phyloP scores from a whole-genome alignment of 2,797 vertebrate genomes.

The Choloepus didactylus region DNA sequence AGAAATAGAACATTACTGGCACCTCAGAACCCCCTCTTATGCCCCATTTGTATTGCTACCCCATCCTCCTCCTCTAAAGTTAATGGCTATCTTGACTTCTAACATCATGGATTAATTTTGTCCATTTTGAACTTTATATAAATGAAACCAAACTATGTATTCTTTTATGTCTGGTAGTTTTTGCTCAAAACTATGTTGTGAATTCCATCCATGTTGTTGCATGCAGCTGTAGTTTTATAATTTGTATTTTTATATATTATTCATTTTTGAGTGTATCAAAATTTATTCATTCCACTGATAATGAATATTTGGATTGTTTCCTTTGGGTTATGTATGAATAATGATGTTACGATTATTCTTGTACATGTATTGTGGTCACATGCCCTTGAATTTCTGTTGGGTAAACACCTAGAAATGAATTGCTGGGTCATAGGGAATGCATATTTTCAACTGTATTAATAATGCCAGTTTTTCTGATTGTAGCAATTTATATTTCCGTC shows the following conservation, averaged over 20 bases:
- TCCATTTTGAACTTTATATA: conserved; percentile 59
- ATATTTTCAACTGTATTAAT: conserved; percentile 60
- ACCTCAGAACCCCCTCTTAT: not conserved
- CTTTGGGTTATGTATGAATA: conserved; percentile 47
- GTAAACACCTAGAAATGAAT: conserved; percentile 53
- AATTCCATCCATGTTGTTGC: not conserved
- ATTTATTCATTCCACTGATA: conserved; percentile 40
- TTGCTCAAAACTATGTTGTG: not conserved
- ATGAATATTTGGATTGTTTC: conserved; percentile 48
- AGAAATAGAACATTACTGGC: conserved; percentile 56
- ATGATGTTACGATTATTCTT: conserved; percentile 29
- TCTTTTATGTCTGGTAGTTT: not conserved
- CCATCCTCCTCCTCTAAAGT: not conserved
- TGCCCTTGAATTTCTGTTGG: conserved; percentile 54
- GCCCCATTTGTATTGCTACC: not conserved
- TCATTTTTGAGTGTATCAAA: conserved; percentile 21
- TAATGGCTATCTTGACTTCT: conserved; percentile 38
- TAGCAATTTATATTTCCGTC: conserved; percentile 11
- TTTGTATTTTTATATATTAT: conserved; percentile 61
- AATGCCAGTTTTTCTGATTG: conserved; percentile 40
- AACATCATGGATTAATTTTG: conserved; percentile 55
- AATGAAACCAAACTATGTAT: conserved; percentile 43
- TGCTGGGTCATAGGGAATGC: conserved; percentile 3
- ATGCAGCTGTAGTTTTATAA: not conserved
- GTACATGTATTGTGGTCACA: not conserved